Conservation (phyloP, 1,140 invertebrate species). For the Leptoteleia sp. region DNA sequence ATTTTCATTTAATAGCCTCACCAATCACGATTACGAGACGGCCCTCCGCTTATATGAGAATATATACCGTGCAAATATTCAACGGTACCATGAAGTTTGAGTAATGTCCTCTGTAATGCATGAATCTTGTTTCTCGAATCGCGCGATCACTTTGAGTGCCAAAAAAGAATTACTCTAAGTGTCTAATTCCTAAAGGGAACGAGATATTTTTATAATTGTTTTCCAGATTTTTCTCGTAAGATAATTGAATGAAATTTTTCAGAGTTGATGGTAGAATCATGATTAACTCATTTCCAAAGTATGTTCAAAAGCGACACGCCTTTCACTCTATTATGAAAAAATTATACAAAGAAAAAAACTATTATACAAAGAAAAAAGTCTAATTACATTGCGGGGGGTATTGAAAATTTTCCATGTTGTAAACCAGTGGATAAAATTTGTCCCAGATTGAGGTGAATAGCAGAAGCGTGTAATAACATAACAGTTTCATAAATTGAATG, state of each 20-base stretch:
- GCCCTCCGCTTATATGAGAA: constrained; percentile 10
- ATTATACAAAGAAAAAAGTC: constrained; percentile 1
- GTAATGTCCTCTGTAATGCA: constrained; percentile 16
- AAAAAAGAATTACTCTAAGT: no score
- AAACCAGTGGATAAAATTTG: constrained; percentile 39
- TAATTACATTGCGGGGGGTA: constrained; percentile 5
- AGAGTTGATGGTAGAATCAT: no score
- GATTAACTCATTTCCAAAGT: no score
- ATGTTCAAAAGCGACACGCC: no score
- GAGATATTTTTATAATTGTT: no score
- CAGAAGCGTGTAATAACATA: constrained; percentile 28
- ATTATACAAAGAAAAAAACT: no score
- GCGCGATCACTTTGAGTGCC: constrained; percentile 2
- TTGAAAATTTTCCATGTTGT: constrained; percentile 12
- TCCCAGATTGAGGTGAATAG: constrained; percentile 8
- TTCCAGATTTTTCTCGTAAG: no score
- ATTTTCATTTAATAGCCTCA: constrained; percentile 42
- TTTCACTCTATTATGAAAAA: no score
- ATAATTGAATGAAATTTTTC: no score
- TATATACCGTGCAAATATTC: constrained; percentile 17
- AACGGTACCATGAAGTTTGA: constrained; percentile 2
- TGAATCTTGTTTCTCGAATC: constrained; percentile 5
- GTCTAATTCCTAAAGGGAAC: no score
- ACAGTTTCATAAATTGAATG: constrained; percentile 42
- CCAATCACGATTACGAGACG: constrained; percentile 34